phyloP scores from a whole-genome alignment of 2,113 vertebrate genomes.

The Nothobranchius kuhntae region DNA sequence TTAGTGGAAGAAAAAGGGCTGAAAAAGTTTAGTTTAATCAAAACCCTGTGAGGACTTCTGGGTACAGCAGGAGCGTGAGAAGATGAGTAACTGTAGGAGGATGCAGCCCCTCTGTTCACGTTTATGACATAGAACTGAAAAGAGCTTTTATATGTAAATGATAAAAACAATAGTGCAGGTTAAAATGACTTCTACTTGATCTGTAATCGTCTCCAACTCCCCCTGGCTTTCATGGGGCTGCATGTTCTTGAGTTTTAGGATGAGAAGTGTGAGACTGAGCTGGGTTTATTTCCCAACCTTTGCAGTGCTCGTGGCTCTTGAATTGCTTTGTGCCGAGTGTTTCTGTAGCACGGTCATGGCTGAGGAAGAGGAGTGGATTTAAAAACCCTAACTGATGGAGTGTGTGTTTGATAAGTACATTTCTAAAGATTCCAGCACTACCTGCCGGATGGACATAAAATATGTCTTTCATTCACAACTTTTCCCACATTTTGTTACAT shows the following conservation, averaged over 20 bases:
- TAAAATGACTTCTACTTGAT: no score
- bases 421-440: no score
- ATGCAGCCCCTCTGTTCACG: slow-evolving; percentile 61
- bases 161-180: not conserved
- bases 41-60: slow-evolving; percentile 33
- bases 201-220: not conserved
- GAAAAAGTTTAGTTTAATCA: slow-evolving; percentile 8
- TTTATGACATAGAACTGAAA: not conserved
- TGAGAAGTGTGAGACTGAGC: not conserved
- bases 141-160: no score
- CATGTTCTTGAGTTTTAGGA: slow-evolving; percentile 46
- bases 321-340: slow-evolving; percentile 38
- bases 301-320: slow-evolving; percentile 1
- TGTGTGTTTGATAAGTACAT: no score
- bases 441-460: no score
- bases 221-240: slow-evolving; percentile 54
- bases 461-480: no score
- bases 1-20: not conserved
- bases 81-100: slow-evolving; percentile 45
- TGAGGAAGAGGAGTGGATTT: slow-evolving; percentile 37
- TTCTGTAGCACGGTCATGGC: slow-evolving; percentile 26
- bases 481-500: no score
- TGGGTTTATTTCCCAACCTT: slow-evolving; percentile 10
- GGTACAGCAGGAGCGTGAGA: slow-evolving; percentile 65
- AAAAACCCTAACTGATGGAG: not conserved